A percentile compares a stretch with the other conserved stretches of the same genome.
Evolutionary conservation across 2,888 invertebrate genomes (phyloP).

Genomic region (Agriopis marginaria): DNA sequence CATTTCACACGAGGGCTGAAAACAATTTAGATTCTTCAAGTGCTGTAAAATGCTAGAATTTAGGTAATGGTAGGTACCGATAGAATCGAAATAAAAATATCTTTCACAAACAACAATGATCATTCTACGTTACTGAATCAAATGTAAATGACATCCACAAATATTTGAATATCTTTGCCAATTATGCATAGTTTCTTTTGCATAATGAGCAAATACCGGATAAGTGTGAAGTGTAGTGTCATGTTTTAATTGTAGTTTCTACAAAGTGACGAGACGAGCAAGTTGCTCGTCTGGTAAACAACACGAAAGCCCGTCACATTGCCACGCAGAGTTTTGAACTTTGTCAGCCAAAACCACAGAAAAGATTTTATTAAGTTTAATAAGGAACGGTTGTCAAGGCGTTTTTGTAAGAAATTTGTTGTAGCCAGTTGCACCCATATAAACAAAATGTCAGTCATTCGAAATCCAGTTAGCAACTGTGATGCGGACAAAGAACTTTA

Average conservation of each 20-base stretch:
- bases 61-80: neutral
- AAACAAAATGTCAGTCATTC: too few species aligned
- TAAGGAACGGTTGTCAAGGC: too few species aligned
- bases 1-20: too few species aligned
- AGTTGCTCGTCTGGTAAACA: neutral
- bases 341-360: neutral
- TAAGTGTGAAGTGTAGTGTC: conserved; percentile 62
- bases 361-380: too few species aligned
- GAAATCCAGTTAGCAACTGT: too few species aligned
- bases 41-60: neutral
- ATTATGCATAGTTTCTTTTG: conserved; percentile 80
- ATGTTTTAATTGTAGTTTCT: conserved; percentile 64
- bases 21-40: neutral
- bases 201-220: conserved; percentile 85
- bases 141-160: conserved; percentile 83
- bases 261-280: conserved; percentile 12
- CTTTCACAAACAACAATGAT: conserved; percentile 11
- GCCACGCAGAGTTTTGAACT: neutral
- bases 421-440: too few species aligned
- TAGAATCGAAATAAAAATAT: conserved; percentile 6
- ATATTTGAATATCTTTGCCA: conserved; percentile 71
- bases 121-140: conserved; percentile 42
- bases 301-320: neutral
- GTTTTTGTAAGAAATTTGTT: too few species aligned
- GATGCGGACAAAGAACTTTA: too few species aligned